phyloP scores from a whole-genome alignment of 2,113 vertebrate genomes.

The Mastomys coucha region DNA sequence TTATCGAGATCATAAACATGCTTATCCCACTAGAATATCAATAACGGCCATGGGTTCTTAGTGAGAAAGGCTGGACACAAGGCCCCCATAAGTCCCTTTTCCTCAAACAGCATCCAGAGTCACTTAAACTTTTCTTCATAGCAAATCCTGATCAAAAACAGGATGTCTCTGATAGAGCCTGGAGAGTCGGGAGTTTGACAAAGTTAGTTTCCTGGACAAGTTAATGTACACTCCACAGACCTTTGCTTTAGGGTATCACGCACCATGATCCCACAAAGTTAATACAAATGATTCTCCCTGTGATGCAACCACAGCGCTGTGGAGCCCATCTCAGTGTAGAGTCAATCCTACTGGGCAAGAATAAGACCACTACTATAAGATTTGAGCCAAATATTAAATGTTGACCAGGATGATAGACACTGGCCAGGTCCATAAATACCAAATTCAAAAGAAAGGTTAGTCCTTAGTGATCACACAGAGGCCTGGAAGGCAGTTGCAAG shows the following conservation, averaged over 20 bases:
- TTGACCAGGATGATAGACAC: background rate
- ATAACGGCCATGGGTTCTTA: background rate
- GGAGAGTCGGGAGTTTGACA: background rate
- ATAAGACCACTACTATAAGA: background rate
- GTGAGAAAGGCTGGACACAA: background rate
- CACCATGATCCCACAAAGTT: background rate
- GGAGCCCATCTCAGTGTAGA: background rate
- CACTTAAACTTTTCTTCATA: background rate
- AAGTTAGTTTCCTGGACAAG: background rate
- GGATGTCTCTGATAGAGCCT: background rate
- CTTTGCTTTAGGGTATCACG: background rate
- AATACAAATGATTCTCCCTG: background rate
- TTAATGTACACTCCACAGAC: background rate
- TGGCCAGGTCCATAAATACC: background rate
- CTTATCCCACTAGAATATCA: slow-evolving; percentile 18
- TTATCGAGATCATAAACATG: slow-evolving; percentile 46
- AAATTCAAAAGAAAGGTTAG: background rate
- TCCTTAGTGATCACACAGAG: background rate
- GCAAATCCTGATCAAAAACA: background rate
- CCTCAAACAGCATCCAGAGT: rapidly evolving
- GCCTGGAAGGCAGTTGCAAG: background rate
- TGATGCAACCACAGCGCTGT: background rate
- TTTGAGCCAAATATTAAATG: background rate
- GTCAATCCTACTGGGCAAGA: background rate
- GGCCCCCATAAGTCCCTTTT: background rate